A percentile compares a stretch with the other conserved stretches of the same genome.
Conservation (phyloP, 2,888 invertebrate genomes). For the Erebia aethiops region DNA sequence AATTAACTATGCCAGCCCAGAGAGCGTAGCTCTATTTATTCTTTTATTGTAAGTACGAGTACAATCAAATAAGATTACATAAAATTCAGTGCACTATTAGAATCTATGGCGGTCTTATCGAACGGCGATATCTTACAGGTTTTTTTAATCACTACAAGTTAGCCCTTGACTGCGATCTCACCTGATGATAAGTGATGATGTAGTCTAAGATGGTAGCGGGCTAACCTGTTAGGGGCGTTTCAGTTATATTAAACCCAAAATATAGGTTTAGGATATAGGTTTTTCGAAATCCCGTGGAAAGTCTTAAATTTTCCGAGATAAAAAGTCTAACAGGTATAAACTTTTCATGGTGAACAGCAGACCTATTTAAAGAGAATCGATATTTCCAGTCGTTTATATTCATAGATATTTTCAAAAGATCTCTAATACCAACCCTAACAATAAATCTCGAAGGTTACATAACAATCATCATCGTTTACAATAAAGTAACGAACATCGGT, state of each 20-base stretch:
- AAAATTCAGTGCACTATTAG: background rate
- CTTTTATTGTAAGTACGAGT: background rate
- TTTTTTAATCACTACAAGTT: no score
- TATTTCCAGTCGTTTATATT: background rate
- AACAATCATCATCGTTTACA: constrained; percentile 20
- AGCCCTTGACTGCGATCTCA: no score
- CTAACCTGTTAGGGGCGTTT: no score
- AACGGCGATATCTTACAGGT: background rate
- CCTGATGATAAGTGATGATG: no score
- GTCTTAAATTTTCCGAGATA: background rate
- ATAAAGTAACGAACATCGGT: constrained; percentile 15
- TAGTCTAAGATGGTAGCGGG: no score
- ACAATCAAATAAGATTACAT: background rate
- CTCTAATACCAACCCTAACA: constrained; percentile 1
- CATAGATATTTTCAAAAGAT: constrained; percentile 1
- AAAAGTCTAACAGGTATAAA: background rate
- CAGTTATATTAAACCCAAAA: no score
- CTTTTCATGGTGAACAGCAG: no score
- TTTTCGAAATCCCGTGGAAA: background rate
- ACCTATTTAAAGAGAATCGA: background rate
- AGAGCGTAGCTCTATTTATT: background rate
- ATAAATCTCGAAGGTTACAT: constrained; percentile 7
- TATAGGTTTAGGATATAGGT: no score
- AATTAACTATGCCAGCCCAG: background rate
- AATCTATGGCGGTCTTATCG: background rate